Evolutionary conservation across 1,140 invertebrate species (phyloP).

Genomic region (Choristoneura fumiferana): DNA sequence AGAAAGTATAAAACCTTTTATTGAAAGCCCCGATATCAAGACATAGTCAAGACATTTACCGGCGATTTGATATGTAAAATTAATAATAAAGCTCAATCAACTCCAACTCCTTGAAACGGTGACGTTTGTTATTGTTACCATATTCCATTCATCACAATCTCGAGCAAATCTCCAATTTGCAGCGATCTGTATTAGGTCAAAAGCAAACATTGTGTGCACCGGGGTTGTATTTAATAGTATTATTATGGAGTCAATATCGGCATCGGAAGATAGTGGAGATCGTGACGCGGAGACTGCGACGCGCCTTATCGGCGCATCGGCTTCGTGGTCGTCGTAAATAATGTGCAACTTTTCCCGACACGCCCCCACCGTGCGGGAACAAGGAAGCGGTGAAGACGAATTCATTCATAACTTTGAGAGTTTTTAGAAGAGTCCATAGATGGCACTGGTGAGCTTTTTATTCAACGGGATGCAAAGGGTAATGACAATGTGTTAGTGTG

Average conservation of each 20-base stretch:
- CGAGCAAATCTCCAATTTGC: neutral
- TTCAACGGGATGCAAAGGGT: too few species aligned
- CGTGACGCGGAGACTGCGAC: conserved; percentile 73
- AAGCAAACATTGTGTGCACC: neutral
- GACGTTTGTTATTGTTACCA: too few species aligned
- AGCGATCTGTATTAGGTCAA: neutral
- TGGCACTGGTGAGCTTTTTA: too few species aligned
- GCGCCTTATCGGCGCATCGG: conserved; percentile 73
- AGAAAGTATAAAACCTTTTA: too few species aligned
- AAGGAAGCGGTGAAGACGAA: conserved; percentile 47
- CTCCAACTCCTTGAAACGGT: too few species aligned
- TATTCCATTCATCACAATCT: neutral
- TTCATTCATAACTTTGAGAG: too few species aligned
- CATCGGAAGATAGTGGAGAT: conserved; percentile 69
- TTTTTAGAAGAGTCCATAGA: too few species aligned
- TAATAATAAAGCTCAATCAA: too few species aligned
- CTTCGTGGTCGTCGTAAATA: conserved; percentile 75
- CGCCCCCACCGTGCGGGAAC: conserved; percentile 53
- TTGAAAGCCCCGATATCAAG: too few species aligned
- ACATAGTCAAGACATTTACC: too few species aligned
- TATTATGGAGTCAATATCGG: conserved; percentile 68
- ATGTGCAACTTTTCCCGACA: conserved; percentile 74
- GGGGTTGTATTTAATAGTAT: conserved; percentile 50
- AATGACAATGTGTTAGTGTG: too few species aligned
- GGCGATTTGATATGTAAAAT: too few species aligned